Percentiles rank a stretch among this genome's conserved stretches.
These are phyloP conservation scores for Galerucella calmariensis DNA, from an alignment of 2,888 invertebrate species.

Conservation along the genomic window DNA sequence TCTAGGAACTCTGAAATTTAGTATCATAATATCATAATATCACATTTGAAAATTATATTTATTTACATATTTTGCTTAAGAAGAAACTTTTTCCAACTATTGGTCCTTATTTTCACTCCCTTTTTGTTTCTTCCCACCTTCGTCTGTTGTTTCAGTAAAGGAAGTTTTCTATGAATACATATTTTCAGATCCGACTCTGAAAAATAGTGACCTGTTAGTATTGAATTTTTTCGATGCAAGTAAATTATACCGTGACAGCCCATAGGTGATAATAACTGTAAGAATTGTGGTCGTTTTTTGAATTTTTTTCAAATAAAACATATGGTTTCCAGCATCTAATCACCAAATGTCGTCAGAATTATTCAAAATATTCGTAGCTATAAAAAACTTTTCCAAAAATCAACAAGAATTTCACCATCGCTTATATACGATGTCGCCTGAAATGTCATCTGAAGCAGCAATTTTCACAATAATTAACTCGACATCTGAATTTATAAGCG, in stretches of 20 bases:
- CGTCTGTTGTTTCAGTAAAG: no score
- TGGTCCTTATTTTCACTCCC: no score
- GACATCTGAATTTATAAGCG: slow-evolving; percentile 54
- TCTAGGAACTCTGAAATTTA: no score
- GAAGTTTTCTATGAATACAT: no score
- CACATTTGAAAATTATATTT: no score
- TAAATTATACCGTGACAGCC: slow-evolving; percentile 16
- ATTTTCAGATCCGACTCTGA: neutral
- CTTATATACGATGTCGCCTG: neutral
- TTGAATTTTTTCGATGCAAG: neutral
- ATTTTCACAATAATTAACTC: slow-evolving; percentile 64
- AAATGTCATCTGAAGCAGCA: slow-evolving; percentile 53
- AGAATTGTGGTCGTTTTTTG: slow-evolving; percentile 12
- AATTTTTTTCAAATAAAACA: slow-evolving; percentile 21
- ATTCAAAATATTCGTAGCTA: slow-evolving; percentile 15
- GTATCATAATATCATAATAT: no score
- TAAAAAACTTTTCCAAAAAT: neutral
- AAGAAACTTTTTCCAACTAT: no score
- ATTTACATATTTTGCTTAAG: no score
- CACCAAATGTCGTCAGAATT: slow-evolving; percentile 25
- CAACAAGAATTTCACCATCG: slow-evolving; percentile 5
- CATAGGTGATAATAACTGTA: slow-evolving; percentile 11
- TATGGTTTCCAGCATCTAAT: slow-evolving; percentile 23
- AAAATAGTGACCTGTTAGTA: slow-evolving; percentile 9
- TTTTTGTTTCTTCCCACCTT: no score